Evolutionary conservation across 2,888 invertebrate genomes (phyloP).

Genomic region (Nymphalis c-album): DNA sequence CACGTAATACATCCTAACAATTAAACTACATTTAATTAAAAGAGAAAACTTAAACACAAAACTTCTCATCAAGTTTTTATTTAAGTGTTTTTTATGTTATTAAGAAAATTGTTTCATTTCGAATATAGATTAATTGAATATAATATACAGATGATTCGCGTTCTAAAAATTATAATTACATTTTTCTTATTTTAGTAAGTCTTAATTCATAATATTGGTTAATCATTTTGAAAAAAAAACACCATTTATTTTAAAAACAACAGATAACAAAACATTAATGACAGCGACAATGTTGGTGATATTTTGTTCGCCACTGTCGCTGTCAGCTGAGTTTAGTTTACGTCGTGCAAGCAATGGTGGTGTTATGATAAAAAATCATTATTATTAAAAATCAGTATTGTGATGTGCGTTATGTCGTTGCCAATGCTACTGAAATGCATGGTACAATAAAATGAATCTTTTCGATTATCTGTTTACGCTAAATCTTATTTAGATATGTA

Average conservation of each 20-base stretch:
- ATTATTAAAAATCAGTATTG: slow-evolving; percentile 43
- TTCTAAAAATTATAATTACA: too few relatives aligned
- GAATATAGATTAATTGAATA: too few relatives aligned
- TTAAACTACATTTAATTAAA: too few relatives aligned
- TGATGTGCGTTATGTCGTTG: slow-evolving; percentile 44
- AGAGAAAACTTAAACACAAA: too few relatives aligned
- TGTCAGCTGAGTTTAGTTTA: slow-evolving; percentile 51
- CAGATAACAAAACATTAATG: neutral
- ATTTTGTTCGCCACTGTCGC: slow-evolving; percentile 18
- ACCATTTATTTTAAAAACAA: neutral
- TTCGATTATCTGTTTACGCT: slow-evolving; percentile 15
- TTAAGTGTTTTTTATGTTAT: too few relatives aligned
- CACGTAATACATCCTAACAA: too few relatives aligned
- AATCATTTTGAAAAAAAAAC: neutral
- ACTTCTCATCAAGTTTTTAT: too few relatives aligned
- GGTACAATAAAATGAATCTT: slow-evolving; percentile 19
- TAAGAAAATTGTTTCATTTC: too few relatives aligned
- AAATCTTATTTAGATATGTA: slow-evolving; percentile 19
- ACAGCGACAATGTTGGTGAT: slow-evolving; percentile 7
- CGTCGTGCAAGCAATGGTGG: slow-evolving; percentile 64
- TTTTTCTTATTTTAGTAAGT: too few relatives aligned
- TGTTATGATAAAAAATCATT: slow-evolving; percentile 58
- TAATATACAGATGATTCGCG: too few relatives aligned
- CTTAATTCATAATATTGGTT: too few relatives aligned
- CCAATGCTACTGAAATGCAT: slow-evolving; percentile 10